A percentile compares a stretch with the other conserved stretches of the same genome.
Conservation (phyloP, 2,888 invertebrate species). For the Leucoptera coffeella region DNA sequence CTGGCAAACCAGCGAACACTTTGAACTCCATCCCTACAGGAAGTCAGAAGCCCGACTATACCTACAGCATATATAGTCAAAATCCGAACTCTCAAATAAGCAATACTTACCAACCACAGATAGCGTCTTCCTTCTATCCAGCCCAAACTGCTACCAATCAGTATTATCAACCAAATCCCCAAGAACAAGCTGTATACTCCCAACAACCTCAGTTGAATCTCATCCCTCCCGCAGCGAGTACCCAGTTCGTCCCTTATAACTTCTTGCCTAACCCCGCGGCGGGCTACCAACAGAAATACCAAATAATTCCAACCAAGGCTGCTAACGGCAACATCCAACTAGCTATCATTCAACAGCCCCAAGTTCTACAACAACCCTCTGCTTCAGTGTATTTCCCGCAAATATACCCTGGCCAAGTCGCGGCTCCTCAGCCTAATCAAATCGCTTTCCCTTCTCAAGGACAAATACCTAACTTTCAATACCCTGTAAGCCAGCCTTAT, state of each 20-base stretch:
- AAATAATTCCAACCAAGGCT: constrained; percentile 27
- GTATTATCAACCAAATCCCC: constrained; percentile 20
- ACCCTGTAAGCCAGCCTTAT: constrained; percentile 18
- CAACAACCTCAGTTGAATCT: constrained; percentile 20
- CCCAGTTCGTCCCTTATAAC: constrained; percentile 31
- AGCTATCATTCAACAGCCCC: constrained; percentile 21
- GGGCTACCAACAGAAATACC: constrained; percentile 40
- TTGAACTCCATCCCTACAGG: constrained; percentile 35
- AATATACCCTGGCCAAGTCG: constrained; percentile 2
- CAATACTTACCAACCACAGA: constrained; percentile 21
- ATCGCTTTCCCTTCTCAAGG: constrained; percentile 15
- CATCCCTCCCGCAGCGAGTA: constrained; percentile 17
- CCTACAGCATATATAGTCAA: constrained; percentile 31
- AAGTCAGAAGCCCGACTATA: constrained; percentile 39
- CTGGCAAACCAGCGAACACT: constrained; percentile 24
- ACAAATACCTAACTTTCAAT: constrained; percentile 19
- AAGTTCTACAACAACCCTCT: constrained; percentile 12
- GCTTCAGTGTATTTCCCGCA: neutral
- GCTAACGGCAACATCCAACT: constrained; percentile 26
- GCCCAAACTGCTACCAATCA: constrained; percentile 19
- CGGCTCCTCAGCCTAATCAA: constrained; percentile 17
- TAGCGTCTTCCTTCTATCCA: constrained; percentile 33
- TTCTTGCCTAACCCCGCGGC: constrained; percentile 30
- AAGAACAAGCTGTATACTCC: constrained; percentile 12
- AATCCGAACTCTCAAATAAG: constrained; percentile 15